phyloP scores from a whole-genome alignment of 2,888 invertebrate species.

The Nineta flava region DNA sequence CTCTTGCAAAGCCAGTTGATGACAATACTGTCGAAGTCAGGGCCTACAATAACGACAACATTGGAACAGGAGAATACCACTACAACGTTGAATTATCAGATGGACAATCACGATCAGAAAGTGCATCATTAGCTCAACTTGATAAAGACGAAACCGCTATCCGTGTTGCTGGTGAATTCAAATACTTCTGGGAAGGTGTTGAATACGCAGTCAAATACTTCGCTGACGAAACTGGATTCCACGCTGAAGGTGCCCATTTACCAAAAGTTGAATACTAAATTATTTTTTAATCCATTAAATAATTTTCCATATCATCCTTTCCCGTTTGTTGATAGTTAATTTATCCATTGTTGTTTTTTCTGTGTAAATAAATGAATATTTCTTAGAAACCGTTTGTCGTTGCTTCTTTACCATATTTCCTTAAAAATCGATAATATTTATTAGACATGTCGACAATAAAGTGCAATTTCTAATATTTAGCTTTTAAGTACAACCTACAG shows the following conservation, averaged over 20 bases:
- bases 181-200: slow-evolving; percentile 38
- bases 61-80: slow-evolving; percentile 21
- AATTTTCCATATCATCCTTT: too few relatives aligned
- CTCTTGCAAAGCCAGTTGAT: slow-evolving; percentile 17
- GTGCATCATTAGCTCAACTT: slow-evolving; percentile 33
- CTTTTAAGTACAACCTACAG: too few relatives aligned
- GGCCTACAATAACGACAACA: slow-evolving; percentile 20
- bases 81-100: slow-evolving; percentile 22
- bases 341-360: too few relatives aligned
- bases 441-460: too few relatives aligned
- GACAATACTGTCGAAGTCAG: slow-evolving; percentile 17
- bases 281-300: too few relatives aligned
- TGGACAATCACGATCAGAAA: slow-evolving; percentile 33
- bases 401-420: too few relatives aligned
- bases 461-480: too few relatives aligned
- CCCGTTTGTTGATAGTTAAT: too few relatives aligned
- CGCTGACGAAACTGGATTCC: slow-evolving; percentile 29
- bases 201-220: slow-evolving; percentile 23
- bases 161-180: slow-evolving; percentile 32
- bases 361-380: too few relatives aligned
- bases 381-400: too few relatives aligned
- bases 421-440: too few relatives aligned
- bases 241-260: slow-evolving; percentile 28
- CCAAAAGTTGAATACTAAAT: too few relatives aligned
- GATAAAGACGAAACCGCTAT: slow-evolving; percentile 36